phyloP scores from a whole-genome alignment of 2,797 vertebrate genomes.

The Sebastes ruberrimus region DNA sequence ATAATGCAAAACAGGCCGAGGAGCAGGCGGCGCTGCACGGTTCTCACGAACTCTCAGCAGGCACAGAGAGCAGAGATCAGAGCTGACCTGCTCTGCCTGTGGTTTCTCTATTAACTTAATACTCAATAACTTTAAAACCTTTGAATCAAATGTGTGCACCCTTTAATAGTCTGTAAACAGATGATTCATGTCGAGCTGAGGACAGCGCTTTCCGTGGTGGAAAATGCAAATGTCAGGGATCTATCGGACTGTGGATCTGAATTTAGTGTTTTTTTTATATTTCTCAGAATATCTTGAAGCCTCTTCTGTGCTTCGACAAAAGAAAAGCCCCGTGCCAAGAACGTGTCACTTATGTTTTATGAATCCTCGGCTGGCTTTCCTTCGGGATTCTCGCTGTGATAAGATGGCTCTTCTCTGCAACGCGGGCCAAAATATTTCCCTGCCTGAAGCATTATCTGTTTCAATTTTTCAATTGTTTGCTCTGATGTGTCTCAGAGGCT shows the following conservation, averaged over 20 bases:
- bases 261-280: constrained; percentile 23
- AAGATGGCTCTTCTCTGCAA: constrained; percentile 37
- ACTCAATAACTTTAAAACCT: constrained; percentile 31
- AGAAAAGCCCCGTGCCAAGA: constrained; percentile 53
- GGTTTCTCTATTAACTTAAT: constrained; percentile 54
- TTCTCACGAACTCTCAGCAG: constrained; percentile 71
- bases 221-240: constrained; percentile 29
- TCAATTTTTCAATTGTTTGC: constrained; percentile 39
- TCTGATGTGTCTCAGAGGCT: constrained; percentile 17
- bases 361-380: constrained; percentile 49
- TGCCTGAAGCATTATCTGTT: constrained; percentile 40
- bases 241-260: constrained; percentile 12
- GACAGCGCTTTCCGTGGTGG: constrained; percentile 4
- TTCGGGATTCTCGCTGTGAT: constrained; percentile 42
- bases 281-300: constrained; percentile 28
- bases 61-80: constrained; percentile 48
- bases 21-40: constrained; percentile 41
- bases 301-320: constrained; percentile 52
- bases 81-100: constrained; percentile 39
- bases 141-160: constrained; percentile 18
- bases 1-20: constrained; percentile 81
- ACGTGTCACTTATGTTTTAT: constrained; percentile 55
- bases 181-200: constrained; percentile 23
- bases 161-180: constrained; percentile 34
- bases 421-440: constrained; percentile 27